Evolutionary conservation across 2,888 invertebrate species (phyloP), one percentile per base, ranked within the genome.

Genomic region (Tridacna crocea): DNA sequence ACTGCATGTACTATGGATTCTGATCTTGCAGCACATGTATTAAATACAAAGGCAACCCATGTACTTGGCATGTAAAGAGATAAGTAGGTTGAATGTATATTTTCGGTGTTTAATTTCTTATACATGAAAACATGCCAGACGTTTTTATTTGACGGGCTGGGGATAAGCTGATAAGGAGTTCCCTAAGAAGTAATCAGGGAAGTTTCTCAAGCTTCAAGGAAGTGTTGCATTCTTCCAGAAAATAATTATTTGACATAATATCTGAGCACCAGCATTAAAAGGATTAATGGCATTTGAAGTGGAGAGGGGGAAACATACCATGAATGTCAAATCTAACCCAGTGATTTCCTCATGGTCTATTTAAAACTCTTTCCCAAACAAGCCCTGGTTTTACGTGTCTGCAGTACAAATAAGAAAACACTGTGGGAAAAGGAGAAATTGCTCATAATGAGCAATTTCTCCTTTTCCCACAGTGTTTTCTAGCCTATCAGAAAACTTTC

Each of bases 201-300:
- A 36, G 2, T 55, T 55, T 19, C 17, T 55, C 17, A 55, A 55
- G 19, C 55, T 19, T 55, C 55, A 55, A 17, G 24, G 65, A 65
- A 65, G 22, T 65, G 65, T 65, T 27, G 27, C 22, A 65, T 65
- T 65, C 65, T 26, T 65, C 65, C 27, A 26, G 24, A 66, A 66
- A 66, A 66, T 66, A 66, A 66, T 46, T n/a, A 66, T 66, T 66
- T 66, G 66, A 66, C 66, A 66, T 66, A 46, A 66, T 46, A 66
- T 66, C 66, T 2, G 46, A 66, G 46, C n/a, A 46, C n/a, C 12
- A 46, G 66, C n/a, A 66, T 66, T 66, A 66, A 13, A 66, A 46
- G 36, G 66, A 46, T 66, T 66, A 66, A 66, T 66, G 66, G 36
- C 36, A 46, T 66, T 46, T 46, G 66, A 66, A 46, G 66, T 66